Evolutionary conservation across 2,113 vertebrate genomes (phyloP), one percentile per base, ranked within the genome.

Genomic region (Channa argus): DNA sequence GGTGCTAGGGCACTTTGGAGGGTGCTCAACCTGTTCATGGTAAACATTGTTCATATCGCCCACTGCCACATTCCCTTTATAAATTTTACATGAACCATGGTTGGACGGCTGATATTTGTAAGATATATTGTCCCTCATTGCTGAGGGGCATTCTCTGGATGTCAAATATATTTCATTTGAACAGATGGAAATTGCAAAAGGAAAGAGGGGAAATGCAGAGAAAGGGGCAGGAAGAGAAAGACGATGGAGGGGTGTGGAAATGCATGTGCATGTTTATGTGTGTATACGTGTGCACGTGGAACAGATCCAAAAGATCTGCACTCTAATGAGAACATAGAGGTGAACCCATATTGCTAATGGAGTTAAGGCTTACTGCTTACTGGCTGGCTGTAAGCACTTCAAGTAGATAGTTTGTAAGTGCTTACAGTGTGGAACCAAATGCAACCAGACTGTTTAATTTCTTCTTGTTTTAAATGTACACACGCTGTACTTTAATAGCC

Each of bases 101-200:
- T 80, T 71, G 82, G 88, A 88, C 72, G 73, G 82, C 89, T 89
- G 89, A 91, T 92, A 89, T 92, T 92, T 90, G 87, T 92, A 88
- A 93, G 91, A 93, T 92, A 86, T 92, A 93, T 93, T 88, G 86
- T 92, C 81, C 85, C 73, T 86, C 69, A 56, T 81, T 80, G 91
- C 91, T 92, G 71, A 83, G 84, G 88, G 92, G 87, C 88, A 91
- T 89, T 92, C 89, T 89, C 87, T 38, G 52, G 72, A 87, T 92
- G 90, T 86, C 88, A 92, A 84, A 87, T 89, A 90, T 90, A 91
- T 90, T 92, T 92, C 86, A 90, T 90, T 85, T 85, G 71, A 91
- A 87, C 86, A 90, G 89, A 94, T 92, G 92, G 89, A 92, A 90
- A 92, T 88, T 90, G 84, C 70, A 80, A 88, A 85, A 69, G 64